Percentiles rank a stretch among this genome's conserved stretches.
These are phyloP conservation scores for Brachylomia viminalis DNA, from an alignment of 2,888 invertebrate species.

Conservation along the genomic window DNA sequence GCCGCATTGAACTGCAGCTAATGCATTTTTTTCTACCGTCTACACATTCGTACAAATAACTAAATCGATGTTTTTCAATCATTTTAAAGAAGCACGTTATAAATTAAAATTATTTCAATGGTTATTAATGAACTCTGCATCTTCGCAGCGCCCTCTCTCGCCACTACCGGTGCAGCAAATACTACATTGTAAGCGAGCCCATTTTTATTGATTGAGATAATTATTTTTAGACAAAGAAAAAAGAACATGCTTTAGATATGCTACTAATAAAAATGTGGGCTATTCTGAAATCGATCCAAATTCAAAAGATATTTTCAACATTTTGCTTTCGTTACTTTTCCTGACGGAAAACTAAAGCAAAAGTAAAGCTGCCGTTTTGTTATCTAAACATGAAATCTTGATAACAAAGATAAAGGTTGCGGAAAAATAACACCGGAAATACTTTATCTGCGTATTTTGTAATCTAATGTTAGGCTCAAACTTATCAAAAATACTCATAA, in stretches of 20 bases:
- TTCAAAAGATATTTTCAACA: background rate
- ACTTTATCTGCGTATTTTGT: background rate
- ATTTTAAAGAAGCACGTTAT: too few species aligned
- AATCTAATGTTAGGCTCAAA: slow-evolving; percentile 11
- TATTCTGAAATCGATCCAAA: background rate
- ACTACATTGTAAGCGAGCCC: background rate
- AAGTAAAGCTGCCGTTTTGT: slow-evolving; percentile 24
- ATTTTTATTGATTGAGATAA: background rate
- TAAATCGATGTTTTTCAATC: background rate
- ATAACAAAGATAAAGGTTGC: slow-evolving; percentile 28
- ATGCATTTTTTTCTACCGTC: background rate
- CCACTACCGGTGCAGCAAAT: slow-evolving; percentile 28
- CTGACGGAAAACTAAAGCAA: too few species aligned
- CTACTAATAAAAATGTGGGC: background rate
- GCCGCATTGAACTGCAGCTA: background rate
- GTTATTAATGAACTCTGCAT: background rate
- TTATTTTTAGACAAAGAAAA: background rate
- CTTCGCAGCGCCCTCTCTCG: slow-evolving; percentile 36
- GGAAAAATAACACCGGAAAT: slow-evolving; percentile 8
- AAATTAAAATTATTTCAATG: background rate
- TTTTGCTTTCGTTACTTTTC: background rate
- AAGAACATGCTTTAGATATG: background rate
- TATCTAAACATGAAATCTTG: slow-evolving; percentile 20
- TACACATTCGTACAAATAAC: background rate
- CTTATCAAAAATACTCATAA: slow-evolving; percentile 31